Conservation (phyloP, 2,797 vertebrate genomes). For the Peromyscus melanophrys region DNA sequence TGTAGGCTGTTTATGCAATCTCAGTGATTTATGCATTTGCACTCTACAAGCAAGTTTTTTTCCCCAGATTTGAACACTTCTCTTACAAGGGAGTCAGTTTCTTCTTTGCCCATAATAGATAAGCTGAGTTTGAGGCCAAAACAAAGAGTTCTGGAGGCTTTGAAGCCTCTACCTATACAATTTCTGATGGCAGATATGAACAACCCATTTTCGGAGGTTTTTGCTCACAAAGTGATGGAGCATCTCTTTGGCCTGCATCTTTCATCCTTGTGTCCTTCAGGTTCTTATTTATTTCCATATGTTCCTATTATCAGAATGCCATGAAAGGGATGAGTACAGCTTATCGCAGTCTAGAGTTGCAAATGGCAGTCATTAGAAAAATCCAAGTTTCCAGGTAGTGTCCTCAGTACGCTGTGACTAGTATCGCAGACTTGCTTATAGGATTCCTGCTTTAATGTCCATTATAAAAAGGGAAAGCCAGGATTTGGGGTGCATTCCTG, state of each 20-base stretch:
- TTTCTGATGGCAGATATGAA: background rate
- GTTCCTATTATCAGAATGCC: background rate
- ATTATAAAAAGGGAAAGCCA: background rate
- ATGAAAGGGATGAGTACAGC: background rate
- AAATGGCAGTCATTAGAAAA: background rate
- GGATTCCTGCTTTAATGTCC: background rate
- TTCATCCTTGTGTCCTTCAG: background rate
- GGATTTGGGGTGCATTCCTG: background rate
- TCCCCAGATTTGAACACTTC: background rate
- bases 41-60: background rate
- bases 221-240: background rate
- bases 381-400: background rate
- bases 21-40: background rate
- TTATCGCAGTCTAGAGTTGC: background rate
- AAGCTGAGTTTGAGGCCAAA: background rate
- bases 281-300: background rate
- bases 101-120: background rate
- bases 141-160: background rate
- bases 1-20: background rate
- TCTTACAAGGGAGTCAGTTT: background rate
- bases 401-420: background rate
- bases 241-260: background rate
- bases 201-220: background rate
- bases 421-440: background rate
- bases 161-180: background rate